Base-by-base conservation (phyloP, 2,888 invertebrate genomes). In the Philhelius pedissequus region DNA sequence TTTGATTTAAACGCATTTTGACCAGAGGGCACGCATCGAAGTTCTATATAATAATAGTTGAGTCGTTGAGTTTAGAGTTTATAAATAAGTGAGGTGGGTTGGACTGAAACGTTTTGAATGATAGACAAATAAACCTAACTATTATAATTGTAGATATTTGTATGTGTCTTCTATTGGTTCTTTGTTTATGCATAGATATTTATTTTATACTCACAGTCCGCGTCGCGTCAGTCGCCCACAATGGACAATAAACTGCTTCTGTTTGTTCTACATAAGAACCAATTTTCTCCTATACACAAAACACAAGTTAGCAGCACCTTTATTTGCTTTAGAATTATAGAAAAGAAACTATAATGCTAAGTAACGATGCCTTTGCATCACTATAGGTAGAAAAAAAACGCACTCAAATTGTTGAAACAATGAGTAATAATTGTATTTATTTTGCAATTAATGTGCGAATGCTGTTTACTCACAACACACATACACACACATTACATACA, bases 21-120 rank as follows among this genome's bases (percentile, higher is more conserved):
- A 79, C 83, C 83, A 22, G 58, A 54, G 83, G 79, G 79, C 79
- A 83, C 80, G 81, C 80, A 82, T 62, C 45, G 54, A 15, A 30
- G 74, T 15, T 30, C 9, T 43, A 69, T 73, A 27, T 4, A 48
- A 13, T 7, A 25, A 25, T 3, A n/a, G 7, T 5, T 48, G 6
- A n/a, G n/a, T n/a, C n/a, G n/a, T n/a, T n/a, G n/a, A n/a, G n/a
- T n/a, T n/a, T n/a, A n/a, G n/a, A n/a, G 3, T 6, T 2, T 43
- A 43, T 9, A 43, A 43, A 8, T 48, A 22, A 22, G 43, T 62
- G 25, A 40, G 54, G 69, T 74, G 82, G 82, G 82, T 32, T n/a
- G 77, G 27, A 62, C 68, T 54, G 45, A 18, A n/a, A 5, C 32
- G 35, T 35, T 27, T 15, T 30, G 62, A 74, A 54, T 38, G 52